Evolutionary conservation across 2,888 invertebrate genomes (phyloP).

Genomic region (Heliconius ethilla): DNA sequence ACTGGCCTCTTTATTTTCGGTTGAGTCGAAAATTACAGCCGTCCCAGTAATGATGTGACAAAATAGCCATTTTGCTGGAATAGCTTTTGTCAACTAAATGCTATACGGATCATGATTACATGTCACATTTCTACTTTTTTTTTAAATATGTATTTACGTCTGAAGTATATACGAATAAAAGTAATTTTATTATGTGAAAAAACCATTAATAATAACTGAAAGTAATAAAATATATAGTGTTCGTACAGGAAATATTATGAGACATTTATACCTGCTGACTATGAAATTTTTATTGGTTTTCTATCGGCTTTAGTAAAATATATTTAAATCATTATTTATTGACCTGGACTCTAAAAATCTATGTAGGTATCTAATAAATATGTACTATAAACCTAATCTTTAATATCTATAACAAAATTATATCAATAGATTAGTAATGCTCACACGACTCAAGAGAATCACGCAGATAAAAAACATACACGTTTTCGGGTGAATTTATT

Average conservation of each 20-base stretch:
- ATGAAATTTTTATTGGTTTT: neutral
- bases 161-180: neutral
- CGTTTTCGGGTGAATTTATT: neutral
- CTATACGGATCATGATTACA: neutral
- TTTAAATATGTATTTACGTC: neutral
- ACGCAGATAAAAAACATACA: neutral
- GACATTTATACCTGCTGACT: too few species aligned
- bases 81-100: slow-evolving; percentile 13
- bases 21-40: slow-evolving; percentile 16
- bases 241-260: neutral
- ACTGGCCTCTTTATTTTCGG: slow-evolving; percentile 1
- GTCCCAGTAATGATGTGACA: slow-evolving; percentile 16
- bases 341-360: too few species aligned
- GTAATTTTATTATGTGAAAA: too few species aligned
- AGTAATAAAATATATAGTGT: neutral
- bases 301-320: too few species aligned
- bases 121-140: neutral
- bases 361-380: too few species aligned
- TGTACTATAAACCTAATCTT: too few species aligned
- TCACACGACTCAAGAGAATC: neutral
- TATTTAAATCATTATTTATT: too few species aligned
- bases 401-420: neutral
- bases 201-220: neutral
- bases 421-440: neutral
- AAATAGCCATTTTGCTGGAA: slow-evolving; percentile 9